Conservation (phyloP, 2,888 invertebrate species). For the Andrena dorsata region DNA sequence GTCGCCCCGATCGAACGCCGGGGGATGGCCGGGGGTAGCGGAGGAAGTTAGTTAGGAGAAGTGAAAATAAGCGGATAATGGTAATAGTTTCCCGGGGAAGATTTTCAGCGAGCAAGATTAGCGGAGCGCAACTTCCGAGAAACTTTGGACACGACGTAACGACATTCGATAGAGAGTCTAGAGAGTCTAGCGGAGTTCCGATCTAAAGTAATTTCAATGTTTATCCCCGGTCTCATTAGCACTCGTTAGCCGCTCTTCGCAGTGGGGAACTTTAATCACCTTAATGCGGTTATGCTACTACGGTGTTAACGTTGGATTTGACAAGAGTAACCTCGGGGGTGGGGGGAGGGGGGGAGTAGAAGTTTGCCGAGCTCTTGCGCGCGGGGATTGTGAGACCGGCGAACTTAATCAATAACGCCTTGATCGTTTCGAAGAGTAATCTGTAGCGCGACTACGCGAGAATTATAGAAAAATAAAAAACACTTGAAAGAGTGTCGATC, state of each 20-base stretch:
- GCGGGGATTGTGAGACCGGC: neutral
- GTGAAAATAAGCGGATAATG: slow-evolving; percentile 71
- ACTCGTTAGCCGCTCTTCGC: slow-evolving; percentile 34
- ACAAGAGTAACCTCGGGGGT: slow-evolving; percentile 25
- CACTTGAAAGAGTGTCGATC: neutral
- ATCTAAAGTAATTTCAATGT: slow-evolving; percentile 68
- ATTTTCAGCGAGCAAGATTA: slow-evolving; percentile 64
- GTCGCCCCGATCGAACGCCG: slow-evolving; percentile 43
- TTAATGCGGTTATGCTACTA: slow-evolving; percentile 41
- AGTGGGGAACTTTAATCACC: slow-evolving; percentile 33
- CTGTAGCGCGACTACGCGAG: too few relatives aligned
- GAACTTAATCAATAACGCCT: slow-evolving; percentile 9
- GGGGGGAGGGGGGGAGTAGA: neutral
- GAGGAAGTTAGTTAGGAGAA: slow-evolving; percentile 62
- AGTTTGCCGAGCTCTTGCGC: slow-evolving; percentile 9
- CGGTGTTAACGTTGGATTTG: slow-evolving; percentile 21
- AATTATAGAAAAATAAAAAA: too few relatives aligned
- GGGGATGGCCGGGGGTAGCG: slow-evolving; percentile 1
- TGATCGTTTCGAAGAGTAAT: neutral
- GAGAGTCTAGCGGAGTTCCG: slow-evolving; percentile 28
- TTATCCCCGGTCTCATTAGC: slow-evolving; percentile 59
- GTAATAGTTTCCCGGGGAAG: slow-evolving; percentile 61
- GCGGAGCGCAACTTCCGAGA: slow-evolving; percentile 48
- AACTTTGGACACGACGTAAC: slow-evolving; percentile 56
- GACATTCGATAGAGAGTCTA: slow-evolving; percentile 63